Evolutionary conservation across 2,113 vertebrate species (phyloP).

Genomic region (Phainopepla nitens): DNA sequence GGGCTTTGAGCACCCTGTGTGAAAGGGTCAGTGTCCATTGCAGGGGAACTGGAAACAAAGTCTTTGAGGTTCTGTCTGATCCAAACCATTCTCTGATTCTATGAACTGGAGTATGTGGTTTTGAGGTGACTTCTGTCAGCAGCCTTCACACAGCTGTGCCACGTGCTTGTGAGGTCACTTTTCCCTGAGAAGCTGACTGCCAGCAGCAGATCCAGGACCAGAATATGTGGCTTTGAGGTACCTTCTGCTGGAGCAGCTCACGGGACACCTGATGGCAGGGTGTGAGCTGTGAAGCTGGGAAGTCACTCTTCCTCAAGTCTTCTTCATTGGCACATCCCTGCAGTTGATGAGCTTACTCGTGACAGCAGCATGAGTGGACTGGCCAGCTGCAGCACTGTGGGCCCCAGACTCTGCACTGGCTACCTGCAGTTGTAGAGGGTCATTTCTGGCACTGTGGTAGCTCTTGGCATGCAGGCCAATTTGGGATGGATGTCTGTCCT

Average conservation of each 20-base stretch:
- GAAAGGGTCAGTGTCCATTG: neutral
- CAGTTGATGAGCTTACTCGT: fast-evolving
- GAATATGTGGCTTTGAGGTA: neutral
- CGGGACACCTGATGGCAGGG: neutral
- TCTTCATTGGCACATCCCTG: neutral
- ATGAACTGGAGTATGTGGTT: neutral
- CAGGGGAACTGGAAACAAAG: neutral
- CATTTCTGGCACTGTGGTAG: neutral
- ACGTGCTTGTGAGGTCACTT: neutral
- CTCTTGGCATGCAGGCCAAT: neutral
- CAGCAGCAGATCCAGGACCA: neutral
- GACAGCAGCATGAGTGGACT: neutral
- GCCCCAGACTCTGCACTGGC: neutral
- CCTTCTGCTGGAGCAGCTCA: neutral
- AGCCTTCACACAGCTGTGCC: neutral
- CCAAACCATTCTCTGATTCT: neutral
- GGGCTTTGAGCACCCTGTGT: neutral
- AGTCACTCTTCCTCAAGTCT: neutral
- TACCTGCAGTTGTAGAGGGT: neutral
- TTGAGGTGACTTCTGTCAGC: neutral
- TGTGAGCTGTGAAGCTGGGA: neutral
- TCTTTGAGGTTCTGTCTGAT: neutral
- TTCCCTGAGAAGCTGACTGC: neutral
- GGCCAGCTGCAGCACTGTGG: neutral
- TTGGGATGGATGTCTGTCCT: neutral